Evolutionary conservation across 2,797 vertebrate species (phyloP).

Genomic region (Sibirionetta formosa): DNA sequence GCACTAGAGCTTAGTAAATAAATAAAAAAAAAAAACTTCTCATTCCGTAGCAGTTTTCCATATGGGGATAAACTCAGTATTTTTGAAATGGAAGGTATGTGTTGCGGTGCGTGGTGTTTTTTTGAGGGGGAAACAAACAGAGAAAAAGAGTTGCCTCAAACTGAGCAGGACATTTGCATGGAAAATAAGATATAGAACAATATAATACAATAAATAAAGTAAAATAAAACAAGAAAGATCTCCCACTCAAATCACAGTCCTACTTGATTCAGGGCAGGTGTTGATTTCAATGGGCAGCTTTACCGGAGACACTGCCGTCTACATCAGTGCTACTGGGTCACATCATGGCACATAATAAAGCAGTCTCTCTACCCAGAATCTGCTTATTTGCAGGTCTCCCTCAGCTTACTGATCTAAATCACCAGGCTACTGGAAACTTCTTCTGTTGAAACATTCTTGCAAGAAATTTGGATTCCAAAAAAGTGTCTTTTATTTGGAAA

Average conservation of each 20-base stretch:
- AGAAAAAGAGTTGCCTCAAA: not conserved
- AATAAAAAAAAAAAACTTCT: not conserved
- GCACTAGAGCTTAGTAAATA: not conserved
- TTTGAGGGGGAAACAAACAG: not conserved
- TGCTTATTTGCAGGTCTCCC: not conserved
- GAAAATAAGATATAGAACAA: not conserved
- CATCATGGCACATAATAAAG: not conserved
- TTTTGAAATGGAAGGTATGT: not conserved
- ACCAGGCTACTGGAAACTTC: not conserved
- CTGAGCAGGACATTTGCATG: not conserved
- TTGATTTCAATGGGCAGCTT: not conserved
- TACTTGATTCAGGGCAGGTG: not conserved
- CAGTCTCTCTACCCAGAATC: not conserved
- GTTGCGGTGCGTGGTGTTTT: not conserved
- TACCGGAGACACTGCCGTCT: not conserved
- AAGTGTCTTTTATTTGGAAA: slow-evolving; percentile 32
- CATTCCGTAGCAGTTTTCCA: not conserved
- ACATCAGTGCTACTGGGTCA: accelerated
- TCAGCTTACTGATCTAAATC: not conserved
- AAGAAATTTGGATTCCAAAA: slow-evolving; percentile 16
- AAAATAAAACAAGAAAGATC: not conserved
- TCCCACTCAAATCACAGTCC: not conserved
- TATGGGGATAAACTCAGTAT: not conserved
- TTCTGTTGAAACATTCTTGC: slow-evolving; percentile 29
- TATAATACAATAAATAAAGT: too few relatives aligned